Evolutionary conservation across 2,797 vertebrate genomes (phyloP).

Genomic region (Sebastes matsubarae): DNA sequence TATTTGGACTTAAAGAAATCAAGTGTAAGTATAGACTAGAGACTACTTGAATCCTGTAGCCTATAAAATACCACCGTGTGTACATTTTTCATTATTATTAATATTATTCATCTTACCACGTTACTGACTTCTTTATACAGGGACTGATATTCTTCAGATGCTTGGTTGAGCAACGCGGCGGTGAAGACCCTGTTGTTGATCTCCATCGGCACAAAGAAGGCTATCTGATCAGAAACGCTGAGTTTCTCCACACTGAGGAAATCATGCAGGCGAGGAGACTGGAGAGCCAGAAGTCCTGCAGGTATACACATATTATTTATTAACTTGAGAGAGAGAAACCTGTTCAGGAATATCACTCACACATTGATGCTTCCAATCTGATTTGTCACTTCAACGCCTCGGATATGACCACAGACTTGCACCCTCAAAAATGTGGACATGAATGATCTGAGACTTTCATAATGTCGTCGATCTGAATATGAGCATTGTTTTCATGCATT

Average conservation of each 20-base stretch:
- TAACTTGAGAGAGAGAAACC: background rate
- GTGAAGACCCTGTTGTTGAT: constrained; percentile 71
- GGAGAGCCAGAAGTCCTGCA: constrained; percentile 28
- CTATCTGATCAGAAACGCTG: fast-evolving
- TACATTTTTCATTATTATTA: background rate
- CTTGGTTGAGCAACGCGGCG: constrained; percentile 4
- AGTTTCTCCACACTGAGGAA: background rate
- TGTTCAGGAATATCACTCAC: background rate
- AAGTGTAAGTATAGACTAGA: background rate
- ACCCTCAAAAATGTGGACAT: background rate
- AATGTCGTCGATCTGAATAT: background rate
- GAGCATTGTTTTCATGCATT: background rate
- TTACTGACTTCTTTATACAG: constrained; percentile 47
- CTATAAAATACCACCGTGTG: background rate
- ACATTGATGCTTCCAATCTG: background rate
- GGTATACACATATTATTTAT: background rate
- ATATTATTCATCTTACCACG: constrained; percentile 56
- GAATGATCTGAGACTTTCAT: background rate
- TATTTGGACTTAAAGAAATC: background rate
- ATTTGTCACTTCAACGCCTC: background rate
- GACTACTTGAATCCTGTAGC: background rate
- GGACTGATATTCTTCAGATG: constrained; percentile 30
- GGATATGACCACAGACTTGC: background rate
- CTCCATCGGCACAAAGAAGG: constrained; percentile 41
- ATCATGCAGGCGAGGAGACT: background rate